A percentile compares a stretch with the other conserved stretches of the same genome.
These are phyloP conservation scores for Eolophus roseicapilla DNA, from an alignment of 2,113 vertebrate genomes.

Conservation along the genomic window DNA sequence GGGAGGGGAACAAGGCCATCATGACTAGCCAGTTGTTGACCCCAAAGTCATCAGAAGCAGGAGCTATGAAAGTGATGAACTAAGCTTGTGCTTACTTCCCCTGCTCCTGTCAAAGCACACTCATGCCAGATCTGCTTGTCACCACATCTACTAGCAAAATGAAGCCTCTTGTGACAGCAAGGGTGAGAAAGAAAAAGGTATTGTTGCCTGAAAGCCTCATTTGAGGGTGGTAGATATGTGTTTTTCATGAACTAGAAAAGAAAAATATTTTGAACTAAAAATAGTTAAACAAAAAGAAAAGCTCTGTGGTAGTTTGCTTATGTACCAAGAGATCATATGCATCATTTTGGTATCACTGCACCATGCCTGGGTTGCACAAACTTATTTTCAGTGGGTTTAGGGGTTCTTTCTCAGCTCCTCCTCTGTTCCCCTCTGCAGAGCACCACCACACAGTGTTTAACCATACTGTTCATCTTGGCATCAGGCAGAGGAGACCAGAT, in stretches of 20 bases:
- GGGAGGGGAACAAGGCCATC: neutral
- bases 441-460: neutral
- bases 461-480: rapidly evolving
- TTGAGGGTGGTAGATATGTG: neutral
- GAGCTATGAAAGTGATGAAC: neutral
- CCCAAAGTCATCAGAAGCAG: neutral
- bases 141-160: neutral
- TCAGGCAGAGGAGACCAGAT: neutral
- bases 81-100: neutral
- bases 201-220: neutral
- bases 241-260: neutral
- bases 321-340: neutral
- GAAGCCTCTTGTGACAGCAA: neutral
- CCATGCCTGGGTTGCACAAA: neutral
- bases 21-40: neutral
- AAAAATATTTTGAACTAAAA: neutral
- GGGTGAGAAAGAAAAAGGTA: neutral
- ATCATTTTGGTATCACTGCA: neutral
- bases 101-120: neutral
- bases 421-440: neutral
- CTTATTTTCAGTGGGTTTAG: neutral
- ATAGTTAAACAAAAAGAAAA: neutral
- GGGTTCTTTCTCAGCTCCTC: neutral
- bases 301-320: neutral
- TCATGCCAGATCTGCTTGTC: neutral